A percentile compares a stretch with the other conserved stretches of the same genome.
Evolutionary conservation across 2,797 vertebrate species (phyloP).

Genomic region (Peromyscus nudipes): DNA sequence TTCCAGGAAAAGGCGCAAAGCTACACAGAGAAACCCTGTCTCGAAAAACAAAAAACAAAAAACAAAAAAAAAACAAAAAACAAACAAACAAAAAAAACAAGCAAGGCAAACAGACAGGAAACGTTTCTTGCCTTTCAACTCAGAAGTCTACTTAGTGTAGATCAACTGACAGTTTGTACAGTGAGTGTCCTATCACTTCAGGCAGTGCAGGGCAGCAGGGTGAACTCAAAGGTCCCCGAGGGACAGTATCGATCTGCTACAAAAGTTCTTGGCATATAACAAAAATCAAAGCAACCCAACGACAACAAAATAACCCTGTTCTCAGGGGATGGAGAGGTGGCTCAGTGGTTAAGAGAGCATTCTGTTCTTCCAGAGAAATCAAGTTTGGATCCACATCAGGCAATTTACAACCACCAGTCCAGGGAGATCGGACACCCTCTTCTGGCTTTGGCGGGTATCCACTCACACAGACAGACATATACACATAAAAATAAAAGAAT

Average conservation of each 20-base stretch:
- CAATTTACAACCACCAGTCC: not conserved
- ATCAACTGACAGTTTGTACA: fast-evolving
- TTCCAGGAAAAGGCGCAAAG: too few relatives aligned
- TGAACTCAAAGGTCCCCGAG: not conserved
- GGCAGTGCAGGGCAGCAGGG: too few relatives aligned
- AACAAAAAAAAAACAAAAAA: not conserved
- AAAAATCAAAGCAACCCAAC: not conserved
- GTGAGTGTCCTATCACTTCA: fast-evolving
- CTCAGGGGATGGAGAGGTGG: not conserved
- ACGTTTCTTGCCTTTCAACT: not conserved
- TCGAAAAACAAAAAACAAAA: not conserved
- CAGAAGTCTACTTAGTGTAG: not conserved
- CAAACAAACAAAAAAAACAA: not conserved
- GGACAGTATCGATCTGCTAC: not conserved
- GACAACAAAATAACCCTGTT: not conserved
- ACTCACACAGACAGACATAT: not conserved
- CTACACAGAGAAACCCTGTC: too few relatives aligned
- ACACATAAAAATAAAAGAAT: not conserved
- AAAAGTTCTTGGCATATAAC: not conserved
- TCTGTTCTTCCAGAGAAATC: not conserved
- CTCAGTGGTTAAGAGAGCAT: not conserved
- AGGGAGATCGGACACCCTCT: not conserved
- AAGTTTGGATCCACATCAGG: not conserved
- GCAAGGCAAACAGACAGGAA: not conserved
- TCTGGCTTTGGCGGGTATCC: not conserved